These are phyloP conservation scores for Eudasyphora cyanicolor DNA, from an alignment of 2,888 invertebrate genomes.

Conservation along the genomic window DNA sequence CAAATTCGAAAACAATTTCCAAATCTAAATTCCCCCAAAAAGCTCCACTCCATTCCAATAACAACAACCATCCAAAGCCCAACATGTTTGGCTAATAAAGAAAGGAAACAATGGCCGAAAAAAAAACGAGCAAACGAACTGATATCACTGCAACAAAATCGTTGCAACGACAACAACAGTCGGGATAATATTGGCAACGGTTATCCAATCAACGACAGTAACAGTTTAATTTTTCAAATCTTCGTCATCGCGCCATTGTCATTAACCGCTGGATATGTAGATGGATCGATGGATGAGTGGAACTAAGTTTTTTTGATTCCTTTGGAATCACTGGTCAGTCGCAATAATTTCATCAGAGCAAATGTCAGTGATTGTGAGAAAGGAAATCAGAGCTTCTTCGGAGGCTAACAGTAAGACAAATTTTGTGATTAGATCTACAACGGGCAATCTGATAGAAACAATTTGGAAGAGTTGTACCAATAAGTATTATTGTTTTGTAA, in stretches of 20 bases:
- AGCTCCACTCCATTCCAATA: neutral
- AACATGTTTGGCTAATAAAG: constrained; percentile 3
- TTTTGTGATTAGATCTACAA: no score
- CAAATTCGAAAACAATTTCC: constrained; percentile 5
- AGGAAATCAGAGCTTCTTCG: no score
- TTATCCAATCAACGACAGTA: constrained; percentile 14
- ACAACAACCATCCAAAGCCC: neutral
- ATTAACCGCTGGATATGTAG: constrained; percentile 52
- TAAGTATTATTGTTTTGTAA: no score
- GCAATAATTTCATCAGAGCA: neutral
- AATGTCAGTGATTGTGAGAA: neutral
- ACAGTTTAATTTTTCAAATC: constrained; percentile 60
- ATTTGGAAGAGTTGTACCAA: no score
- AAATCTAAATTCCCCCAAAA: neutral
- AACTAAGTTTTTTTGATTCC: constrained; percentile 10
- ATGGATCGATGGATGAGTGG: no score
- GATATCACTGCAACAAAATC: neutral
- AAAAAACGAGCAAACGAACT: neutral
- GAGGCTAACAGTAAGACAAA: no score
- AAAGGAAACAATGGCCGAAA: constrained; percentile 22
- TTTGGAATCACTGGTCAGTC: neutral
- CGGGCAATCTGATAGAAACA: no score
- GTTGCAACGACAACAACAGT: neutral
- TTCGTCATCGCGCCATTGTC: constrained; percentile 53
- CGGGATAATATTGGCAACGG: neutral